Conservation (phyloP, 2,888 invertebrate genomes). For the Loripinus fragilis region DNA sequence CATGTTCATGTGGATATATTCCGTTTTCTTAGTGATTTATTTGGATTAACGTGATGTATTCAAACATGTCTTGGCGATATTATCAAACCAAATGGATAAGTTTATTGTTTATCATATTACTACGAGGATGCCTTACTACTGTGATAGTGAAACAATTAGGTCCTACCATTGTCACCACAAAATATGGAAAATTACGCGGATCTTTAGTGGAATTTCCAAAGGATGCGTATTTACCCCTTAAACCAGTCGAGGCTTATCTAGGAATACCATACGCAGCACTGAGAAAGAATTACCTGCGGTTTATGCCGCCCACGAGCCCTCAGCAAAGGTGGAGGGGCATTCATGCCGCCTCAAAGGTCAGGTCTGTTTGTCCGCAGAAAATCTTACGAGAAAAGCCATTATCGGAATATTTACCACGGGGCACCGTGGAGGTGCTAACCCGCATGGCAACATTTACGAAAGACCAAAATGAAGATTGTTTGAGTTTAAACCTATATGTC, state of each 20-base stretch:
- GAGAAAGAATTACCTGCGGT: slow-evolving; percentile 93
- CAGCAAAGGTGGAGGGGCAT: slow-evolving; percentile 93
- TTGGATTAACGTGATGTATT: background rate
- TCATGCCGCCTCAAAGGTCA: slow-evolving; percentile 87
- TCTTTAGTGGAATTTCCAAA: slow-evolving; percentile 76
- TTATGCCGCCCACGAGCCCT: slow-evolving; percentile 98
- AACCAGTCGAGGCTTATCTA: slow-evolving; percentile 92
- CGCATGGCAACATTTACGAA: slow-evolving; percentile 47
- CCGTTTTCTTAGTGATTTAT: background rate
- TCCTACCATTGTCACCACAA: slow-evolving; percentile 84
- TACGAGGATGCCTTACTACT: slow-evolving; percentile 42
- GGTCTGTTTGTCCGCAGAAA: slow-evolving; percentile 93
- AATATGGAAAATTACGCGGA: slow-evolving; percentile 94
- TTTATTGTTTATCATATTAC: background rate
- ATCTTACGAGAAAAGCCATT: slow-evolving; percentile 36
- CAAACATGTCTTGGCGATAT: background rate
- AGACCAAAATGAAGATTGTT: slow-evolving; percentile 58
- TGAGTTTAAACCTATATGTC: slow-evolving; percentile 60
- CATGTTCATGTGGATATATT: slow-evolving; percentile 11
- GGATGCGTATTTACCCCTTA: slow-evolving; percentile 62
- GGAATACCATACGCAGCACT: slow-evolving; percentile 98
- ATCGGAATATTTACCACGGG: slow-evolving; percentile 33
- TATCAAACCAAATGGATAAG: slow-evolving; percentile 1
- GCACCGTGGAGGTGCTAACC: slow-evolving; percentile 38
- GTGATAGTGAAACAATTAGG: slow-evolving; percentile 51